Conservation (phyloP, 2,797 vertebrate genomes). For the Simalia tracyae region DNA sequence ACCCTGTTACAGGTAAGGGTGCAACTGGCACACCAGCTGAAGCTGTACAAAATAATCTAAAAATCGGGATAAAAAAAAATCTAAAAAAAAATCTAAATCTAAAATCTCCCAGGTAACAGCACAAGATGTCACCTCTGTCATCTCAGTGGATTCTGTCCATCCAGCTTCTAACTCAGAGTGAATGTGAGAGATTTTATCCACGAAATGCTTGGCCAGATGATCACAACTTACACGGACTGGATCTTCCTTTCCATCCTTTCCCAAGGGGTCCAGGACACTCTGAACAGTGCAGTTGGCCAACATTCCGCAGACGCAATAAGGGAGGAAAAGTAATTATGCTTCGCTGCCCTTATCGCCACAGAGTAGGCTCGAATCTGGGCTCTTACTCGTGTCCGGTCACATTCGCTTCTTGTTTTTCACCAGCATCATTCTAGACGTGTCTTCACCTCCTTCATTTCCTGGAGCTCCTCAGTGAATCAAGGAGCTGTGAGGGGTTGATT, state of each 20-base stretch:
- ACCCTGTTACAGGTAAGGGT: no score
- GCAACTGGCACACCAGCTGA: no score
- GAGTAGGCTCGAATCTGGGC: neutral
- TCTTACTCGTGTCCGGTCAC: neutral
- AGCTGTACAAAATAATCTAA: no score
- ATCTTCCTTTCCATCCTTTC: neutral
- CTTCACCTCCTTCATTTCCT: neutral
- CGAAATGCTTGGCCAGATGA: neutral
- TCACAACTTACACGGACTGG: neutral
- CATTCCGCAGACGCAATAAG: neutral
- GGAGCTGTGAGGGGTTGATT: neutral
- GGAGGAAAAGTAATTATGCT: neutral
- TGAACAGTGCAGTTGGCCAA: neutral
- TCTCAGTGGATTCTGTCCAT: neutral
- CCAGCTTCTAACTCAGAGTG: neutral
- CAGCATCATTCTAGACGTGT: neutral
- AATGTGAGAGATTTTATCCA: constrained; percentile 2
- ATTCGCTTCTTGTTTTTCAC: constrained; percentile 1
- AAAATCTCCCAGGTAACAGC: neutral
- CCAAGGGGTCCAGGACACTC: neutral
- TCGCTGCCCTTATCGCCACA: neutral
- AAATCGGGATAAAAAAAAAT: no score
- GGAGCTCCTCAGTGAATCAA: neutral
- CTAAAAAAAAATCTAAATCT: no score
- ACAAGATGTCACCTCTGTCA: neutral